Evolutionary conservation across 2,113 vertebrate species (phyloP), one percentile per base, ranked within the genome.

Genomic region (Paradisaea rubra): DNA sequence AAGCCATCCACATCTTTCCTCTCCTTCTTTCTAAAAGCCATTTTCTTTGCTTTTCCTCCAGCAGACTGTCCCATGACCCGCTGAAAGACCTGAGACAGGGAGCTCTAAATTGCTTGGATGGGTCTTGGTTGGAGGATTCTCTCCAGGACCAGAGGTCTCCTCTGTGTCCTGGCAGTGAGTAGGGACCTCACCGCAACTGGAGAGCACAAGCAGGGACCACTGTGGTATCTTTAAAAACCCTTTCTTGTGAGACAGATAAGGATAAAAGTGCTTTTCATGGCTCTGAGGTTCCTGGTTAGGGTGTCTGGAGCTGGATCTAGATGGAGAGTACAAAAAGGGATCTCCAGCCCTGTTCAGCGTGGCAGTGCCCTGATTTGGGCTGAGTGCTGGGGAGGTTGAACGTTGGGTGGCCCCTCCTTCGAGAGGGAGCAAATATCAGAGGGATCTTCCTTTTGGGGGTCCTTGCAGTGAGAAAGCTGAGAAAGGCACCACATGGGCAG

Each of bases 21-120:
- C 63, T 89, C 28, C 54, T 94, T 76, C 21, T 70, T 45, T 80
- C 59, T 50, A 57, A 69, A 80, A 53, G 37, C 57, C 0, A 15
- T 70, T 88, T 80, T 53, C 37, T 82, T 86, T 80, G 22, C 15
- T 91, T 93, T 94, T 50, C 24, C 42, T 80, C 37, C 42, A 53
- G 35, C 61, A 66, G 23, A 12, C 17, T 45, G 37, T 54, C 33
- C 52, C 77, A 30, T 9, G 83, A 17, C 8, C 35, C 77, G n/a
- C 49, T 56, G 50, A 78, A 87, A 73, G 63, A 49, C 13, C 0
- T 8, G 13, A 35, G 37, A 44, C 12, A 49, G 39, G 41, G 24
- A 60, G 18, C 8, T 33, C 20, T 19, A 24, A 60, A 77, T 31
- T 44, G 12, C 31, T 50, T 54, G n/a, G 17, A 15, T 64, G 19